phyloP scores from a whole-genome alignment of 2,888 invertebrate species.

The Caenorhabditis becei region DNA sequence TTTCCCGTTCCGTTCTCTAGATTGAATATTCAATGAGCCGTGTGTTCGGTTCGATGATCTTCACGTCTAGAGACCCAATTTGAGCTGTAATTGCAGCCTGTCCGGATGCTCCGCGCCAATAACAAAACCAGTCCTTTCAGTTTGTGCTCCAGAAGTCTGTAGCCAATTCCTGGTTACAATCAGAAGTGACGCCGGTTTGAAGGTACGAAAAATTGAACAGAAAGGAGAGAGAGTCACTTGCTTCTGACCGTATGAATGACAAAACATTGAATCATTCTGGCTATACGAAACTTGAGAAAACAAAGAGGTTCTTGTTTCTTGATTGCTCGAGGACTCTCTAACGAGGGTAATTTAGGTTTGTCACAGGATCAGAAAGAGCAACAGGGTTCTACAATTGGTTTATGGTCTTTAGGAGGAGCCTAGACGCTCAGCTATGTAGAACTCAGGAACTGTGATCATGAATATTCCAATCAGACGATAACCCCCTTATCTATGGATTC shows the following conservation, averaged over 20 bases:
- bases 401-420: background rate
- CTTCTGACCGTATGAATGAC: too few relatives aligned
- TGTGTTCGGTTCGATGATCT: slow-evolving; percentile 4
- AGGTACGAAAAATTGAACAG: background rate
- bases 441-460: too few relatives aligned
- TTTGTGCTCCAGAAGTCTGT: too few relatives aligned
- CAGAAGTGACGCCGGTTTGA: background rate
- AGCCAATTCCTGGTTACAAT: too few relatives aligned
- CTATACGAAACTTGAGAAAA: background rate
- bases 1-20: background rate
- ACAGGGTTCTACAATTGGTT: background rate
- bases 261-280: background rate
- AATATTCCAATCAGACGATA: too few relatives aligned
- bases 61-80: background rate
- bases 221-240: too few relatives aligned
- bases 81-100: background rate
- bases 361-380: background rate
- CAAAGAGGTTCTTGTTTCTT: background rate
- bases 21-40: slow-evolving; percentile 4
- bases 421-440: background rate
- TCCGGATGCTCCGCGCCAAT: background rate
- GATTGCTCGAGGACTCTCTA: background rate
- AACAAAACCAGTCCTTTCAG: background rate
- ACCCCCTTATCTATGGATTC: too few relatives aligned
- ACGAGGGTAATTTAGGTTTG: background rate